Evolutionary conservation across 2,888 invertebrate genomes (phyloP).

Genomic region (Thecophora atra): DNA sequence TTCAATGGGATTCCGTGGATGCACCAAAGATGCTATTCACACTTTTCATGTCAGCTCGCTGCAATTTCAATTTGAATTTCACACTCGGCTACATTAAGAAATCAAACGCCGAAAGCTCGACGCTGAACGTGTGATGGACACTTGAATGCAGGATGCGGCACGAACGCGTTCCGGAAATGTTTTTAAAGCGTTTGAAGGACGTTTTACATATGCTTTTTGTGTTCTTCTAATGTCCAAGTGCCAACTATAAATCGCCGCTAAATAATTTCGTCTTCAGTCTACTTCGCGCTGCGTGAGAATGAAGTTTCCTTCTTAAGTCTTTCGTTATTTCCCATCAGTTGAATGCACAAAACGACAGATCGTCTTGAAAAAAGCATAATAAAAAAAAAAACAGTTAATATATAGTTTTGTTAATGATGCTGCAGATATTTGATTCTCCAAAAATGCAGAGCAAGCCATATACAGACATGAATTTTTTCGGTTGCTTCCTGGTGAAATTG

Average conservation of each 20-base stretch:
- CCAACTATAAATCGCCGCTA: background rate
- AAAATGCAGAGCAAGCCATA: too few relatives aligned
- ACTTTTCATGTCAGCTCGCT: constrained; percentile 2
- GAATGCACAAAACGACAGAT: too few relatives aligned
- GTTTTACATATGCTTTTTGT: constrained; percentile 1
- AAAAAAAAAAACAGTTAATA: too few relatives aligned
- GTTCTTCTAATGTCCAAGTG: constrained; percentile 10
- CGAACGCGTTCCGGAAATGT: constrained; percentile 1
- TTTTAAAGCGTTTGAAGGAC: background rate
- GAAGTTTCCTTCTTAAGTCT: too few relatives aligned
- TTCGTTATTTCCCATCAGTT: too few relatives aligned
- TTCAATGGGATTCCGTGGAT: background rate
- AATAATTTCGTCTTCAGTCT: constrained; percentile 21
- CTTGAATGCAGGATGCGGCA: constrained; percentile 44
- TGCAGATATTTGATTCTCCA: background rate
- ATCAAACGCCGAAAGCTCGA: constrained; percentile 36
- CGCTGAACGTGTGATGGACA: constrained; percentile 50
- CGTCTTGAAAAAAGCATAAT: too few relatives aligned
- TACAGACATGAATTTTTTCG: background rate
- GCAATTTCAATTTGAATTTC: constrained; percentile 42
- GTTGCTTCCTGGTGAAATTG: too few relatives aligned
- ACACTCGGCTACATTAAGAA: constrained; percentile 41
- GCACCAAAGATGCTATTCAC: background rate
- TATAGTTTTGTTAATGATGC: too few relatives aligned
- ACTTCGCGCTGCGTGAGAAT: background rate